Conservation (phyloP, 1,140 invertebrate species). For the Zaprionus davidi region DNA sequence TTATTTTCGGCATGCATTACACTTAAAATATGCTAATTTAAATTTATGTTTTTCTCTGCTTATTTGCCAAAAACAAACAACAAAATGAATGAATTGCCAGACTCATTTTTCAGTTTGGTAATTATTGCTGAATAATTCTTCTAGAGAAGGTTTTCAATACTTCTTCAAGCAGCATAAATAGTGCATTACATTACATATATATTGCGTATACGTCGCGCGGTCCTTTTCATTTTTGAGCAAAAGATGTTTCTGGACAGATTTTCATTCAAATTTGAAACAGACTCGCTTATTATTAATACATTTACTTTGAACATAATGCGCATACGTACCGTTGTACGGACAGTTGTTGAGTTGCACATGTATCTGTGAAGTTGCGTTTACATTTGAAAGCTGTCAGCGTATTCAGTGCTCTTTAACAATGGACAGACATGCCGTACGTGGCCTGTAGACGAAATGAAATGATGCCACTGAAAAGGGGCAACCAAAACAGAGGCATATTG, state of each 20-base stretch:
- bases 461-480: constrained; percentile 20
- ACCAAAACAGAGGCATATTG: not conserved
- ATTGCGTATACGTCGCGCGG: not conserved
- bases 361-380: constrained; percentile 29
- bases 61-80: constrained; percentile 11
- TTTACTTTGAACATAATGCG: not conserved
- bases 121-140: not conserved
- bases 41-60: constrained; percentile 62
- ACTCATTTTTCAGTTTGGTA: not conserved
- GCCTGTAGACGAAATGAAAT: constrained; percentile 64
- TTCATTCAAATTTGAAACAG: not conserved
- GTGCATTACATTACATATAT: not conserved
- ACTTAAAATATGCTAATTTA: constrained; percentile 78
- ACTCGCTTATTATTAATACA: too few species aligned
- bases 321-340: constrained; percentile 23
- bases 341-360: not conserved
- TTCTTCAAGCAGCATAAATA: too few species aligned
- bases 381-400: constrained; percentile 72
- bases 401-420: constrained; percentile 71
- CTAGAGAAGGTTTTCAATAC: not conserved
- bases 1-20: constrained; percentile 73
- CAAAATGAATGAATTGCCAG: not conserved
- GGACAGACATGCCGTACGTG: constrained; percentile 71
- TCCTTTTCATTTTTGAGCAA: too few species aligned
- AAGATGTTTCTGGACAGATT: not conserved